Base-by-base conservation (phyloP, 2,113 vertebrate genomes). In the Bos taurus region DNA sequence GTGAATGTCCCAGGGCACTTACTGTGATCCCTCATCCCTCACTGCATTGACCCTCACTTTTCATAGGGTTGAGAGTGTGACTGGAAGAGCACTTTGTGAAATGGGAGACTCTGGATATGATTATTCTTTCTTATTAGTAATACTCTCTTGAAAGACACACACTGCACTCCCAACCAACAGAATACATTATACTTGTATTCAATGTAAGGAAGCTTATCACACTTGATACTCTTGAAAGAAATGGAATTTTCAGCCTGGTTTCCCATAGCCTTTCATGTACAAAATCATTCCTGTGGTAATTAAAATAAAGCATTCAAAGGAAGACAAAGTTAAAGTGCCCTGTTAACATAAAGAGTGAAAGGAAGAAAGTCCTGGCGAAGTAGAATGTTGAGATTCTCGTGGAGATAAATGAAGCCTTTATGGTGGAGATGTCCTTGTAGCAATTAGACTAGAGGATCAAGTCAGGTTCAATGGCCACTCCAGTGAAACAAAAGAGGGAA, bases 391-490 rank as follows among this genome's bases (percentile, higher is more conserved):
- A 98, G 98, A 98, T 59, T 23, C 59, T 96, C 19, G 3, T 50
- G 23, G 59, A 95, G 81, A 96, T 57, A 67, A 94, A 83, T 40
- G 81, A 54, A 60, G 36, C 12, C 43, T 95, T 93, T 85, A 5
- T 26, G 21, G 36, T 26, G 15, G 64, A 91, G 85, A 78, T 25
- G 19, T 99, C 98, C 99, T 99, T 97, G 96, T 97, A 97, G 98
- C 98, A 99, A 99, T 99, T 99, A 99, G 99, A 98, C 62, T 98
- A 15, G 92, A 99, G 98, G 98, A 98, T 81, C 80, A 97, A 98
- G 95, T 97, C 98, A 54, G 94, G 90, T 91, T 99, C 98, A 98
- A 98, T 93, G 98, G 97, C 98, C 90, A 30, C 98, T 96, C 21
- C 43, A 98, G 97, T 92, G 98, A 98, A 96, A 97, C 97, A 97